phyloP scores from a whole-genome alignment of 1,140 invertebrate genomes.

The Papilio polyxenes region DNA sequence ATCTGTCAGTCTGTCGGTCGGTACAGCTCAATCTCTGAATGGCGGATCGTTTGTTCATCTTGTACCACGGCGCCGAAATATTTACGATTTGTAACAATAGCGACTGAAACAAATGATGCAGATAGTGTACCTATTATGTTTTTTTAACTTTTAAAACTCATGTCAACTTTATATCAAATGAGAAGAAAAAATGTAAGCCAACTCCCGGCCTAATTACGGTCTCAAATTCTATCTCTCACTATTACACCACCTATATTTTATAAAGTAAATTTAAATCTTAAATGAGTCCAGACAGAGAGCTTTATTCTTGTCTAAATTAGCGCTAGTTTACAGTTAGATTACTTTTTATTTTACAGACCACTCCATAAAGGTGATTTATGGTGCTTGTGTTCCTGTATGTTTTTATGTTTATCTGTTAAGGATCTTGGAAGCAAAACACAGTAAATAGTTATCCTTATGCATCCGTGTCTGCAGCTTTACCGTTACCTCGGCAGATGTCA shows the following conservation, averaged over 20 bases:
- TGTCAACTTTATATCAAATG: too few relatives aligned
- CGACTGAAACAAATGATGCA: too few relatives aligned
- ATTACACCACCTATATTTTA: too few relatives aligned
- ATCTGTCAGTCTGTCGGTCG: constrained; percentile 13
- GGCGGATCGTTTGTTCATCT: background rate
- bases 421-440: background rate
- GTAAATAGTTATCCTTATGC: constrained; percentile 19
- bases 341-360: background rate
- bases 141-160: too few relatives aligned
- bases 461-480: background rate
- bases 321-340: background rate
- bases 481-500: background rate
- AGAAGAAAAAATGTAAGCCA: too few relatives aligned
- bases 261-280: background rate
- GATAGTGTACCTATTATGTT: too few relatives aligned
- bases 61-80: background rate
- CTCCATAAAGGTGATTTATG: background rate
- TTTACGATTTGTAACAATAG: too few relatives aligned
- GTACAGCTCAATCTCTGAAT: constrained; percentile 6
- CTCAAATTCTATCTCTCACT: too few relatives aligned
- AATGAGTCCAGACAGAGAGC: background rate
- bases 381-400: background rate
- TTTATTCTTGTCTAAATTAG: background rate
- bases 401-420: constrained; percentile 6
- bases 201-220: too few relatives aligned